These are phyloP conservation scores for Uloborus plumipes DNA, from an alignment of 2,888 invertebrate genomes.

Conservation along the genomic window DNA sequence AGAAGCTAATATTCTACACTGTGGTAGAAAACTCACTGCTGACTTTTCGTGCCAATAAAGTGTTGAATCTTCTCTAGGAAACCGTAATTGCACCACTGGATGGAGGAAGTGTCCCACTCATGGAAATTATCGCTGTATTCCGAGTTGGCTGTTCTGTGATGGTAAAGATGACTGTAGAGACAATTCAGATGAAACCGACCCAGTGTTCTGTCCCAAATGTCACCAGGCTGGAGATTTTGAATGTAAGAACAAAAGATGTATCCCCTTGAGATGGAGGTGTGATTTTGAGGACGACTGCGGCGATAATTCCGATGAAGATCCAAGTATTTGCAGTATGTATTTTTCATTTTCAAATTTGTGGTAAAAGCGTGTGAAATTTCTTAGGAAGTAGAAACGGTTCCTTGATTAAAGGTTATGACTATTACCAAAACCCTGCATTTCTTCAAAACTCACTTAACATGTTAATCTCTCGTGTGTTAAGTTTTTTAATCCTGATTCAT, in stretches of 20 bases:
- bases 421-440: too few species aligned
- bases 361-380: too few species aligned
- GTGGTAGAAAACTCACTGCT: too few species aligned
- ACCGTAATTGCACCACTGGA: slow-evolving; percentile 91
- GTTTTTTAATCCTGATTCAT: background rate
- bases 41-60: too few species aligned
- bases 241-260: slow-evolving; percentile 90
- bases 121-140: slow-evolving; percentile 94
- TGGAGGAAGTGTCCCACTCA: slow-evolving; percentile 96
- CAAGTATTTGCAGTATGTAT: slow-evolving; percentile 77
- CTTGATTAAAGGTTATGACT: too few species aligned
- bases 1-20: too few species aligned
- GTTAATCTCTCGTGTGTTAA: too few species aligned
- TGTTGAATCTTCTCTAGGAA: slow-evolving; percentile 73
- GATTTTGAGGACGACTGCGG: slow-evolving; percentile 97
- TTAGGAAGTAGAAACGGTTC: too few species aligned
- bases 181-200: slow-evolving; percentile 87
- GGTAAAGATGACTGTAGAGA: slow-evolving; percentile 95
- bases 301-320: slow-evolving; percentile 91
- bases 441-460: too few species aligned
- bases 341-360: too few species aligned
- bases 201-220: slow-evolving; percentile 92
- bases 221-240: slow-evolving; percentile 90
- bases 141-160: slow-evolving; percentile 98
- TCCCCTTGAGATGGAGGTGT: slow-evolving; percentile 90